Evolutionary conservation across 2,888 invertebrate genomes (phyloP).

Genomic region (Tromatobia lineatoria): DNA sequence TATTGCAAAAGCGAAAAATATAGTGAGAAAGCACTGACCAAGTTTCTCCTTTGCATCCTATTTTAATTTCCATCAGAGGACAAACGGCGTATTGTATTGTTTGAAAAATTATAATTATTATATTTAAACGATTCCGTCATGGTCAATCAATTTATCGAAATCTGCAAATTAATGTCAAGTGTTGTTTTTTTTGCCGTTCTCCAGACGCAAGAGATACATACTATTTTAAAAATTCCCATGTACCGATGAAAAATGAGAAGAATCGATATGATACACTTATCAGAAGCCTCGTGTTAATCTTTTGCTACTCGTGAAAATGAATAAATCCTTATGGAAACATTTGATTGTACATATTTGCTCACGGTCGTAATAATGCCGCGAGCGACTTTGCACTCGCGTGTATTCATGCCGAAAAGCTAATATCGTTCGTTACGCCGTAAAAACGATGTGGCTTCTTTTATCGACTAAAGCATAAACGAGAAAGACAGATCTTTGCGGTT

Average conservation of each 20-base stretch:
- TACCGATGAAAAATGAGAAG: conserved; percentile 10
- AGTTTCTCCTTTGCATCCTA: too few relatives aligned
- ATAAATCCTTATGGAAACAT: conserved; percentile 48
- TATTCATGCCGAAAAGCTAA: conserved; percentile 9
- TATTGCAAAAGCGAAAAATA: too few relatives aligned
- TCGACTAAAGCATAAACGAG: neutral
- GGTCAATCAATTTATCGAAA: neutral
- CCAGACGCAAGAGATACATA: neutral
- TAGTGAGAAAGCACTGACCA: too few relatives aligned
- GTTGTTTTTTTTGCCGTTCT: neutral
- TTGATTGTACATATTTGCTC: conserved; percentile 47
- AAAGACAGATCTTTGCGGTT: neutral
- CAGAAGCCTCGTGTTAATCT: conserved; percentile 34
- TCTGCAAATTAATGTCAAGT: neutral
- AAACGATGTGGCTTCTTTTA: conserved; percentile 10
- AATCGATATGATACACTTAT: conserved; percentile 37
- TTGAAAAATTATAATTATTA: too few relatives aligned
- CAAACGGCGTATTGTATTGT: too few relatives aligned
- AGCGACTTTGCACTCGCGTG: conserved; percentile 24
- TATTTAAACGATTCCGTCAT: neutral
- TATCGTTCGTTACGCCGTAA: neutral
- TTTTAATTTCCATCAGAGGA: too few relatives aligned
- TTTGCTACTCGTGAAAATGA: neutral
- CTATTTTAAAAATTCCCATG: neutral
- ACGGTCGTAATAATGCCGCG: conserved; percentile 16